A percentile compares a stretch with the other conserved stretches of the same genome.
These are phyloP conservation scores for Semaprochilodus insignis DNA, from an alignment of 2,797 vertebrate species.

Conservation along the genomic window DNA sequence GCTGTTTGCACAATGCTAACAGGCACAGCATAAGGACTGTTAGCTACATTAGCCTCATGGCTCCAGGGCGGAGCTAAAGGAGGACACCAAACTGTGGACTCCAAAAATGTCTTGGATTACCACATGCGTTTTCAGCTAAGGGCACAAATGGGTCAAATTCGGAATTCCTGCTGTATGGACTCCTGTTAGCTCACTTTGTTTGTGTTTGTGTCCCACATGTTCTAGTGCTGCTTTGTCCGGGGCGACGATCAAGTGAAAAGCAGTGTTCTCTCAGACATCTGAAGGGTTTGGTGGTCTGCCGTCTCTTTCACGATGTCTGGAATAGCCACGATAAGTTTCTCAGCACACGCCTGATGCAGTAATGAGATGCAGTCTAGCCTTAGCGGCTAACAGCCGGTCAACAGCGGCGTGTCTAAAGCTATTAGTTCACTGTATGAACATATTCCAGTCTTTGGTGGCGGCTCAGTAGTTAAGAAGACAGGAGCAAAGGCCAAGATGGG, in stretches of 20 bases:
- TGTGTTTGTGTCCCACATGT: slow-evolving; percentile 22
- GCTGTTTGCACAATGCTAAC: background rate
- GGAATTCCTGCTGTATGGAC: slow-evolving; percentile 9
- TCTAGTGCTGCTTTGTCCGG: slow-evolving; percentile 8
- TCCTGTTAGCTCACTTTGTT: slow-evolving; percentile 8
- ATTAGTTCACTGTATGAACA: background rate
- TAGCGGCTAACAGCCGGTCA: background rate
- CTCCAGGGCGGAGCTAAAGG: background rate
- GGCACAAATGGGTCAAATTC: background rate
- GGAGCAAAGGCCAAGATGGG: background rate
- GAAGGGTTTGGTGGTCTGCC: background rate
- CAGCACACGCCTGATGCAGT: slow-evolving; percentile 3
- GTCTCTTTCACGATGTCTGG: background rate
- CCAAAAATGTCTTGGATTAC: background rate
- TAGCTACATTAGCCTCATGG: background rate
- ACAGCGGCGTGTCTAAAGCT: background rate
- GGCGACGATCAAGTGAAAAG: slow-evolving; percentile 13
- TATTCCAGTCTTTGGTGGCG: background rate
- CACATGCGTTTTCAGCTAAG: background rate
- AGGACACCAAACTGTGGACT: background rate
- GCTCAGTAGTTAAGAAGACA: background rate
- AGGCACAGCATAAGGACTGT: background rate
- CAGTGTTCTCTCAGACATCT: background rate
- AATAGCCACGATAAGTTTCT: background rate
- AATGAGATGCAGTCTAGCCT: background rate